Evolutionary conservation across 2,113 vertebrate species (phyloP).

Genomic region (Siniperca chuatsi): DNA sequence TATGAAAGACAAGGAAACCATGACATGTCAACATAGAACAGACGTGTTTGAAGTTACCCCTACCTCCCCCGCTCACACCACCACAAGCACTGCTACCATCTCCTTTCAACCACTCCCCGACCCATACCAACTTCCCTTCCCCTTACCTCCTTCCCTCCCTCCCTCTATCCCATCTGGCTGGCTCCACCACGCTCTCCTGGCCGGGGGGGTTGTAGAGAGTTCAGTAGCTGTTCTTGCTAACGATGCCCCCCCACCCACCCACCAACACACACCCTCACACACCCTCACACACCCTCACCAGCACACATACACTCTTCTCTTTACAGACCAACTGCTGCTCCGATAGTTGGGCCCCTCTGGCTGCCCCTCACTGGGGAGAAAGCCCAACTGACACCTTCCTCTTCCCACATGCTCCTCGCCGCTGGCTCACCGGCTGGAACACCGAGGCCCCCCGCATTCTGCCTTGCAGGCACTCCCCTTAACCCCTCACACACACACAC

Average conservation of each 20-base stretch:
- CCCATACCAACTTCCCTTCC: conserved; percentile 50
- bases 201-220: conserved; percentile 83
- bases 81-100: conserved; percentile 38
- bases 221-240: conserved; percentile 79
- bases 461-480: conserved; percentile 43
- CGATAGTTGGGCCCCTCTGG: conserved; percentile 70
- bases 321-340: conserved; percentile 74
- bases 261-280: background rate
- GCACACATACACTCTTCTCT: conserved; percentile 53
- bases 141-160: conserved; percentile 39
- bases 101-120: conserved; percentile 52
- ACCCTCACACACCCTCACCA: conserved; percentile 22
- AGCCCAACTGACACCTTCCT: conserved; percentile 73
- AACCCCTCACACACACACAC: background rate
- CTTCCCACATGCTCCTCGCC: conserved; percentile 69
- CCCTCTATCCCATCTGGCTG: conserved; percentile 76
- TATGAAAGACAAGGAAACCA: conserved; percentile 76
- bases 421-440: conserved; percentile 73
- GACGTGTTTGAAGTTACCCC: conserved; percentile 71
- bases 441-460: conserved; percentile 61
- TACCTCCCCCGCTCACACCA: conserved; percentile 35
- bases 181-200: conserved; percentile 74
- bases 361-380: conserved; percentile 67
- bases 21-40: conserved; percentile 72
- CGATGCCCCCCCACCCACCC: conserved; percentile 58